Conservation (phyloP, 2,888 invertebrate genomes). For the Tetramorium bicarinatum region DNA sequence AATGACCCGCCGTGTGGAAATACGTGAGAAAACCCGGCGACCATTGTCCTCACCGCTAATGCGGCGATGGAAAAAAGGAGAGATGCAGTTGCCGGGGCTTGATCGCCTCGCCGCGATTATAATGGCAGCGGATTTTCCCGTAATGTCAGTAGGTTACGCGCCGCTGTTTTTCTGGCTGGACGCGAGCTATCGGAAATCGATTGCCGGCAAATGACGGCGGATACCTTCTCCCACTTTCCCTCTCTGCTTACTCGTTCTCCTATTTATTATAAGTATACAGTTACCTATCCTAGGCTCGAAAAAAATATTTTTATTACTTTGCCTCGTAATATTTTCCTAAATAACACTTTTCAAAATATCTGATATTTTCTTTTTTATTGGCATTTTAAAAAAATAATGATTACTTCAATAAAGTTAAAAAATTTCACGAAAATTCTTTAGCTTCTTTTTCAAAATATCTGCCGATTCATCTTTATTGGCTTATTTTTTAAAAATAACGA, state of each 20-base stretch:
- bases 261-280: neutral
- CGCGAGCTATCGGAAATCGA: slow-evolving; percentile 66
- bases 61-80: slow-evolving; percentile 36
- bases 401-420: neutral
- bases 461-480: too few relatives aligned
- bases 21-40: slow-evolving; percentile 71
- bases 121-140: slow-evolving; percentile 63
- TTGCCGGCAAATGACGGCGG: slow-evolving; percentile 54
- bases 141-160: slow-evolving; percentile 71
- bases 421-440: too few relatives aligned
- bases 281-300: neutral
- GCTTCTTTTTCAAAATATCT: too few relatives aligned
- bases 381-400: neutral
- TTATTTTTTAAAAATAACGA: neutral
- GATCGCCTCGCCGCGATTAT: slow-evolving; percentile 33
- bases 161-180: slow-evolving; percentile 52
- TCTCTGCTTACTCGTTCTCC: neutral
- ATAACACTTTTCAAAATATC: neutral
- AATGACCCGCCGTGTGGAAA: slow-evolving; percentile 70
- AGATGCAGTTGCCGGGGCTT: neutral
- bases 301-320: neutral
- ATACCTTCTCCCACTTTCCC: slow-evolving; percentile 1
- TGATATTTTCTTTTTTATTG: neutral
- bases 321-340: neutral
- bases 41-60: slow-evolving; percentile 62